A percentile compares a stretch with the other conserved stretches of the same genome.
Evolutionary conservation across 2,888 invertebrate genomes (phyloP).

Genomic region (Polymixis lichenea): DNA sequence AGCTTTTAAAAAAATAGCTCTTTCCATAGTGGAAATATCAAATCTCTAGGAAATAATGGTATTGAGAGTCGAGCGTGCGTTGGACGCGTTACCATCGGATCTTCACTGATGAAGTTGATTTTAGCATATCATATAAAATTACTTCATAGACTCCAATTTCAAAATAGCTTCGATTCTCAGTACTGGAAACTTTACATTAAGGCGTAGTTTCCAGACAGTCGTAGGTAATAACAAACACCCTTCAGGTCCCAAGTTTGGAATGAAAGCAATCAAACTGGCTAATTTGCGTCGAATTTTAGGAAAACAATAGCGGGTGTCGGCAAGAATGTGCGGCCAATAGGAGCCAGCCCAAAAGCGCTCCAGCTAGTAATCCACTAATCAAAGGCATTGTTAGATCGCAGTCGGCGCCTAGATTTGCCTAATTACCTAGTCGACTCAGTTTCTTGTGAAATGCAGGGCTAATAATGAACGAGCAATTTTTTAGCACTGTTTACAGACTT

Average conservation of each 20-base stretch:
- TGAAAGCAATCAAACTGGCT: constrained; percentile 26
- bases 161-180: constrained; percentile 7
- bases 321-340: constrained; percentile 45
- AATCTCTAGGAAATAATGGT: background rate
- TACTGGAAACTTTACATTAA: constrained; percentile 4
- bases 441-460: constrained; percentile 54
- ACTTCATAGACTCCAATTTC: background rate
- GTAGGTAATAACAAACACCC: constrained; percentile 3
- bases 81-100: background rate
- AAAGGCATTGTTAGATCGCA: constrained; percentile 77
- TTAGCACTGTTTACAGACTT: background rate
- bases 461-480: background rate
- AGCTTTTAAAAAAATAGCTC: background rate
- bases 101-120: background rate
- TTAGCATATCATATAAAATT: background rate
- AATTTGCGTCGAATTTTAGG: constrained; percentile 33
- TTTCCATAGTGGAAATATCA: background rate
- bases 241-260: constrained; percentile 35
- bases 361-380: constrained; percentile 78
- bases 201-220: constrained; percentile 12
- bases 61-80: background rate
- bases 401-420: constrained; percentile 78
- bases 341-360: constrained; percentile 61
- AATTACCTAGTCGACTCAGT: constrained; percentile 75
- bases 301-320: constrained; percentile 48